Conservation (phyloP, 2,797 vertebrate species). For the Anabacerthia variegaticeps region DNA sequence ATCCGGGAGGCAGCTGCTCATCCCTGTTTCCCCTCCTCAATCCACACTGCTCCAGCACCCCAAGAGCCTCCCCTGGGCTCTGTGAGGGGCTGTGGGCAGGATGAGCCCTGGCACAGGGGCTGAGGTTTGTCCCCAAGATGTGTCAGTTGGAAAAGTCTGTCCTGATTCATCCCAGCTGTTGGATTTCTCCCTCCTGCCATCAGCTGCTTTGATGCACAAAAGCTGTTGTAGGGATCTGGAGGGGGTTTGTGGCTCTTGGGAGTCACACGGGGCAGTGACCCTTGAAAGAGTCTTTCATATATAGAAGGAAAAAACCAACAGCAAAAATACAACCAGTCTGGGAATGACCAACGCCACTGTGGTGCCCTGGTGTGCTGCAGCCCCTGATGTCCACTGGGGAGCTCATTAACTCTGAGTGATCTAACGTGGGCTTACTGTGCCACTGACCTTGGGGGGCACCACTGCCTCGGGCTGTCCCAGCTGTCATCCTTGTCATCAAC, state of each 20-base stretch:
- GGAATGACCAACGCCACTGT: not conserved
- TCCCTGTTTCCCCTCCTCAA: not conserved
- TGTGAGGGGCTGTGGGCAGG: not conserved
- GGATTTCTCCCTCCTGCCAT: not conserved
- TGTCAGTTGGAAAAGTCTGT: not conserved
- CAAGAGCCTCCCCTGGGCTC: not conserved
- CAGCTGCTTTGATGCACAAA: conserved; percentile 37
- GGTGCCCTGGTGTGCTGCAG: not conserved
- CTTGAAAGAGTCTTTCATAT: not conserved
- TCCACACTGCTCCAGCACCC: not conserved
- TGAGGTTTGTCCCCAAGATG: not conserved
- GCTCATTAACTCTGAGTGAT: not conserved
- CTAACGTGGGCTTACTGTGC: not conserved
- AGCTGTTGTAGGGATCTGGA: conserved; percentile 1
- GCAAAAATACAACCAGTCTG: not conserved
- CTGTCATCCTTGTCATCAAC: not conserved
- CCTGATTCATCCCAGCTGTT: conserved; percentile 47
- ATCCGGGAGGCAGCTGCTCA: not conserved
- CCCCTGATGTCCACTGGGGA: not conserved
- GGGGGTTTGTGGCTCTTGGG: not conserved
- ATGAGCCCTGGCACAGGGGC: not conserved
- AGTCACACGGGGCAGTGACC: fast-evolving
- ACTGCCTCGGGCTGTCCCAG: not conserved
- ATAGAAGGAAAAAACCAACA: not conserved
- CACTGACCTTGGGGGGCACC: not conserved